Evolutionary conservation across 2,797 vertebrate species (phyloP).

Genomic region (Characodon lateralis): DNA sequence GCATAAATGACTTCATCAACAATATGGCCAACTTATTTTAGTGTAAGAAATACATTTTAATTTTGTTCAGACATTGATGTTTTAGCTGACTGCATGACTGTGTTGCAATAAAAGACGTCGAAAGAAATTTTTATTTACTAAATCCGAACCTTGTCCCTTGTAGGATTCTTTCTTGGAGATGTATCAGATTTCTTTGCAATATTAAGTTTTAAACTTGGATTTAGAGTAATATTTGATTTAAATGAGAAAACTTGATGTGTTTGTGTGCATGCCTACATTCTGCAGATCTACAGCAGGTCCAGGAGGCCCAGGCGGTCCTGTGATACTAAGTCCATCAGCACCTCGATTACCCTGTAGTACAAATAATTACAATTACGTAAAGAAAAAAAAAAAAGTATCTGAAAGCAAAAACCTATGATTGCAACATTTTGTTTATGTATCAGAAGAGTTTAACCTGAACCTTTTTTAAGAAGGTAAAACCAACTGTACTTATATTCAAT

Average conservation of each 20-base stretch:
- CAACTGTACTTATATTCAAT: background rate
- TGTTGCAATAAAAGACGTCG: background rate
- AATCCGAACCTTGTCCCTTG: background rate
- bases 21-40: background rate
- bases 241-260: background rate
- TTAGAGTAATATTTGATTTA: background rate
- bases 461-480: background rate
- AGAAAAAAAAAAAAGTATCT: background rate
- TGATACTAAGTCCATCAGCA: slow-evolving; percentile 77
- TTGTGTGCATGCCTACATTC: slow-evolving; percentile 63
- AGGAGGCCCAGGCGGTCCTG: slow-evolving; percentile 85
- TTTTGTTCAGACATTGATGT: background rate
- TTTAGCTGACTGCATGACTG: background rate
- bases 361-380: background rate
- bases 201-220: background rate
- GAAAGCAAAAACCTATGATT: background rate
- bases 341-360: slow-evolving; percentile 86
- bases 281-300: slow-evolving; percentile 74
- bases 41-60: background rate
- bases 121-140: background rate
- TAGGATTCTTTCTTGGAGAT: background rate
- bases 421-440: background rate
- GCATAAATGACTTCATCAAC: background rate
- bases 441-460: background rate
- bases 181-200: background rate